Conservation (phyloP, 2,797 vertebrate species). For the Philypnodon macrostomus region DNA sequence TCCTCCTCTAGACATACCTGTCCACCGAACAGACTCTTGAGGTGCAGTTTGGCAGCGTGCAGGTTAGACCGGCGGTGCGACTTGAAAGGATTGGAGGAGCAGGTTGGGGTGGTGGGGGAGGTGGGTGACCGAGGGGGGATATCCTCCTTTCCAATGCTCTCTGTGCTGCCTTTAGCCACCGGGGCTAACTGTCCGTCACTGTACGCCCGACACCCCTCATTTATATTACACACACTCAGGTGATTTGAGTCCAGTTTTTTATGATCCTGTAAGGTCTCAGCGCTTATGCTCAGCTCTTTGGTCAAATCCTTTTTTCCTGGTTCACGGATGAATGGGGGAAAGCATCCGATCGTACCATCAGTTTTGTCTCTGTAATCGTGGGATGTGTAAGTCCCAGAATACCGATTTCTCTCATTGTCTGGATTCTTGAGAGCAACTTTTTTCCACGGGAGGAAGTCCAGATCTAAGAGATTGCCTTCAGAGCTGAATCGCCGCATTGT, state of each 20-base stretch:
- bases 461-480: conserved; percentile 74
- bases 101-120: conserved; percentile 10
- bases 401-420: conserved; percentile 1
- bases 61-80: conserved; percentile 57
- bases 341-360: background rate
- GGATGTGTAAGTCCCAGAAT: conserved; percentile 19
- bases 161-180: conserved; percentile 21
- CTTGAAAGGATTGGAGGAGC: conserved; percentile 17
- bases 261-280: conserved; percentile 57
- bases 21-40: conserved; percentile 77
- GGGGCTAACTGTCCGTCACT: conserved; percentile 80
- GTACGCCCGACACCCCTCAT: conserved; percentile 75
- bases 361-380: background rate
- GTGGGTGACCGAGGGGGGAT: conserved; percentile 19
- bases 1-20: conserved; percentile 48
- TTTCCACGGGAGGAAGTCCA: conserved; percentile 71
- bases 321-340: conserved; percentile 35
- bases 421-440: conserved; percentile 31
- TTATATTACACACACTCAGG: conserved; percentile 52
- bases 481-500: conserved; percentile 78
- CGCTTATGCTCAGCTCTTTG: conserved; percentile 69
- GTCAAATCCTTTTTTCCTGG: conserved; percentile 30
- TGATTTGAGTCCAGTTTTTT: conserved; percentile 43
- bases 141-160: conserved; percentile 45
- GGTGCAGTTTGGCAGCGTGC: conserved; percentile 76